phyloP scores from a whole-genome alignment of 92 coral and sea anemone genomes.

The Epizoanthus illoricatus region DNA sequence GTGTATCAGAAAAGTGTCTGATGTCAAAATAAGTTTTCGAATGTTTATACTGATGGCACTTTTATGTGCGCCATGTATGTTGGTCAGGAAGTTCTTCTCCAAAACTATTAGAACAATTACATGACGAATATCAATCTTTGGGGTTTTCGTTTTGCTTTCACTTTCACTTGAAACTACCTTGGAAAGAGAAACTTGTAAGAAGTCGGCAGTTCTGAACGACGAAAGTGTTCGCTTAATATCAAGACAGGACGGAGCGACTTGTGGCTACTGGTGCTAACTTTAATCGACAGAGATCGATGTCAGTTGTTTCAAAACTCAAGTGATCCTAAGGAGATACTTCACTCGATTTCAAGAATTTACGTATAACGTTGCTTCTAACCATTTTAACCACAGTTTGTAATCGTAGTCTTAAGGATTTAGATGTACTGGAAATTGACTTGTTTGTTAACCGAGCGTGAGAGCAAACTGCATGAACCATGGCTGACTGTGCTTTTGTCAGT shows the following conservation, averaged over 20 bases:
- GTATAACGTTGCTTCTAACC: neutral
- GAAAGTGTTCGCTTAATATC: neutral
- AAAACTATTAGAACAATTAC: neutral
- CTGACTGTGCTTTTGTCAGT: slow-evolving; percentile 6
- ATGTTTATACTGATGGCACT: slow-evolving; percentile 7
- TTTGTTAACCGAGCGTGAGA: neutral
- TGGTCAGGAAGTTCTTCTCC: neutral
- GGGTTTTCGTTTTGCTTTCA: neutral
- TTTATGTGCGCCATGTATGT: neutral
- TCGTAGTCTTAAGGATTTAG: neutral
- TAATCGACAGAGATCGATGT: neutral
- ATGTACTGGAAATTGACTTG: neutral
- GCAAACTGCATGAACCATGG: neutral
- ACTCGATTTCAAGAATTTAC: neutral
- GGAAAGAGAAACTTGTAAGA: neutral
- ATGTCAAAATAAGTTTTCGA: neutral
- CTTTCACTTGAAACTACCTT: neutral
- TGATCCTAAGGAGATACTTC: slow-evolving; percentile 12
- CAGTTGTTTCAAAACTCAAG: neutral
- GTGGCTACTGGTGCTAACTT: neutral
- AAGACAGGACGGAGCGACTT: neutral
- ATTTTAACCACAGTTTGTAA: neutral
- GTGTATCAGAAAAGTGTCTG: neutral
- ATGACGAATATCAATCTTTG: neutral
- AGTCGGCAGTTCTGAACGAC: neutral